Base-by-base conservation (phyloP, 1,140 invertebrate genomes). In the Palaemon carinicauda region DNA sequence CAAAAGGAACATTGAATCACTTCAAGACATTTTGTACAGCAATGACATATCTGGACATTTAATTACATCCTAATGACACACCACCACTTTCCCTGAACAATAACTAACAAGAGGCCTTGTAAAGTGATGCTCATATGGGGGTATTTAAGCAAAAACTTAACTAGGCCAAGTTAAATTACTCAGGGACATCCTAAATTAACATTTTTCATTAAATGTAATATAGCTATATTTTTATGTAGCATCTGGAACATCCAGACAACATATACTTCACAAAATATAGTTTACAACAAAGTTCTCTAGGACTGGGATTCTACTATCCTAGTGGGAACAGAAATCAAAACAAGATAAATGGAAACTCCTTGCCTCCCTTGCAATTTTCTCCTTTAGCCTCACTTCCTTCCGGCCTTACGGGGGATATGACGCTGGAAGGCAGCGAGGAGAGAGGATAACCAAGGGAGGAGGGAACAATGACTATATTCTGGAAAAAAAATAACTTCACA, bases 181-280 rank as follows among this genome's bases (percentile, higher is more conserved):
- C 77, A 80, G 56, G 77, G 77, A 33, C 77, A 80, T 29, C 31
- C 77, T 80, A 60, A 56, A 56, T 31, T 33, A 80, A 80, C 29
- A 54, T 54, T 69, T 17, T 69, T 69, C 65, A 69, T 31, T 69
- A 29, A 31, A 60, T 80, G 56, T 31, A 80, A 12, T 80, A 60
- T 31, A 52, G 56, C 54, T 52, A 56, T 31, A 56, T 56, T 80
- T 80, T 29, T 31, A 31, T 56, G 56, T 80, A 80, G 33, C 33
- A 80, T 80, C 77, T 80, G 77, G 77, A 54, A 80, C 77, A 80
- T 80, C 77, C 77, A 80, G 27, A 79, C 75, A 60, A 80, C 77
- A 80, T 80, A 21, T 60, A 80, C 51, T 80, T 80, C 52, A 80
- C 53, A 31, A 79, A 79, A 80, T 54, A 80, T 52, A 54, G 75